A percentile compares a stretch with the other conserved stretches of the same genome.
Evolutionary conservation across 92 coral and sea anemone genomes (phyloP).

Genomic region (Paramuricea clavata): DNA sequence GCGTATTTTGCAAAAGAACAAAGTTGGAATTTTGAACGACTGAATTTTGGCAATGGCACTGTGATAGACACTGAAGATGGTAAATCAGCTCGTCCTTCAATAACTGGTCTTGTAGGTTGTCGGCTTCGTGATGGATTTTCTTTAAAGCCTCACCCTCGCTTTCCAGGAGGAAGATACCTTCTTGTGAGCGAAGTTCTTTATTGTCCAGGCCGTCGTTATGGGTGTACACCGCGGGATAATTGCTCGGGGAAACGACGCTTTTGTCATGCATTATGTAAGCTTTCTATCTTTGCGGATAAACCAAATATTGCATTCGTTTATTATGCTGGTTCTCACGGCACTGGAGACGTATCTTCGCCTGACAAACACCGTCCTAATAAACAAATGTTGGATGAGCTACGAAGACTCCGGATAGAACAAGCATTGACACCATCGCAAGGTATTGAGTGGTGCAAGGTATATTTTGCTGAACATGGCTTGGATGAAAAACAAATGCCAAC

Average conservation of each 20-base stretch:
- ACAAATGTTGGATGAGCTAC: slow-evolving; percentile 74
- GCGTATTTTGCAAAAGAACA: slow-evolving; percentile 88
- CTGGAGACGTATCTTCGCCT: slow-evolving; percentile 82
- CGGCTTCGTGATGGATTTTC: slow-evolving; percentile 83
- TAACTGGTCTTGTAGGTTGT: slow-evolving; percentile 88
- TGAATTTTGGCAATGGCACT: slow-evolving; percentile 93
- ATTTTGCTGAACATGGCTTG: slow-evolving; percentile 78
- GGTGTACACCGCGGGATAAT: slow-evolving; percentile 92
- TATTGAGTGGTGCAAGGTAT: slow-evolving; percentile 77
- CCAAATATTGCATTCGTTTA: slow-evolving; percentile 84
- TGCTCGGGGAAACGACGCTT: slow-evolving; percentile 94
- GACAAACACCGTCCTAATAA: slow-evolving; percentile 82
- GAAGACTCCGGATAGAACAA: slow-evolving; percentile 70
- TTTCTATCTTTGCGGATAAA: slow-evolving; percentile 83
- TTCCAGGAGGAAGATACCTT: slow-evolving; percentile 86
- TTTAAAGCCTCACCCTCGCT: slow-evolving; percentile 68
- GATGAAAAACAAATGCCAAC: slow-evolving; percentile 77
- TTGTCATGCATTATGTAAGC: slow-evolving; percentile 92
- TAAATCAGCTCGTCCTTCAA: slow-evolving; percentile 88
- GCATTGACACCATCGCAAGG: slow-evolving; percentile 79
- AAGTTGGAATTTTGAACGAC: slow-evolving; percentile 97
- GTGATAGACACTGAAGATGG: slow-evolving; percentile 83
- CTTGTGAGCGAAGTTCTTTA: slow-evolving; percentile 95
- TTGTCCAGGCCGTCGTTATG: slow-evolving; percentile 95
- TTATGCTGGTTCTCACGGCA: slow-evolving; percentile 91